Conservation (phyloP, 1,140 invertebrate species). For the Idris sp. region DNA sequence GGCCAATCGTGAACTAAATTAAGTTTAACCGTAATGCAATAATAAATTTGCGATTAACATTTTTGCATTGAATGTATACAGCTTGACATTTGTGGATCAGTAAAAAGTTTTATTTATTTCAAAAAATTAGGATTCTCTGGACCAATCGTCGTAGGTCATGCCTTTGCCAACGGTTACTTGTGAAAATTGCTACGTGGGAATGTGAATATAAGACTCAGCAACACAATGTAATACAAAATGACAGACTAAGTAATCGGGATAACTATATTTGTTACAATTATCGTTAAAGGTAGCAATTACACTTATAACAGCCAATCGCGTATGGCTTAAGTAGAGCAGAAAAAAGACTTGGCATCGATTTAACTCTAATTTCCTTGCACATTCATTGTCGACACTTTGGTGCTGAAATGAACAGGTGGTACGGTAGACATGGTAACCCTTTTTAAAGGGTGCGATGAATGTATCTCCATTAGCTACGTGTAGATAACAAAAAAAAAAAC, state of each 20-base stretch:
- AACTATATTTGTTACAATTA: constrained; percentile 39
- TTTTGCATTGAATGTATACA: too few relatives aligned
- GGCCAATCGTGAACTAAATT: too few relatives aligned
- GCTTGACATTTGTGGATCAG: too few relatives aligned
- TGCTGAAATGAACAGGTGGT: constrained; percentile 51
- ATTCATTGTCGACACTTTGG: constrained; percentile 52
- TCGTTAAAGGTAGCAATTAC: constrained; percentile 19
- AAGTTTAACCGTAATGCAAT: too few relatives aligned
- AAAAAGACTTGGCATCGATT: constrained; percentile 49
- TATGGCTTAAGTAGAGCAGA: constrained; percentile 4
- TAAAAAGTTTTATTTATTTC: too few relatives aligned
- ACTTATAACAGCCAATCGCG: constrained; percentile 11
- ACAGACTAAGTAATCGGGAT: constrained; percentile 17
- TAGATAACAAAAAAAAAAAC: constrained; percentile 42
- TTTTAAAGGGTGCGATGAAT: constrained; percentile 48
- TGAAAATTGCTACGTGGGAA: too few relatives aligned
- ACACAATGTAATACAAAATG: too few relatives aligned
- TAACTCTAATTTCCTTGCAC: constrained; percentile 50
- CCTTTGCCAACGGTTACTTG: too few relatives aligned
- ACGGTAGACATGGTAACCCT: constrained; percentile 56
- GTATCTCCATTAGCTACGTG: constrained; percentile 33
- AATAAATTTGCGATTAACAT: too few relatives aligned
- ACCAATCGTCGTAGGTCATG: too few relatives aligned
- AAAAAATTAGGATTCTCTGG: too few relatives aligned
- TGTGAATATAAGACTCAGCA: too few relatives aligned